These are phyloP conservation scores for Idaea aversata DNA, from an alignment of 2,888 invertebrate species.

Conservation along the genomic window DNA sequence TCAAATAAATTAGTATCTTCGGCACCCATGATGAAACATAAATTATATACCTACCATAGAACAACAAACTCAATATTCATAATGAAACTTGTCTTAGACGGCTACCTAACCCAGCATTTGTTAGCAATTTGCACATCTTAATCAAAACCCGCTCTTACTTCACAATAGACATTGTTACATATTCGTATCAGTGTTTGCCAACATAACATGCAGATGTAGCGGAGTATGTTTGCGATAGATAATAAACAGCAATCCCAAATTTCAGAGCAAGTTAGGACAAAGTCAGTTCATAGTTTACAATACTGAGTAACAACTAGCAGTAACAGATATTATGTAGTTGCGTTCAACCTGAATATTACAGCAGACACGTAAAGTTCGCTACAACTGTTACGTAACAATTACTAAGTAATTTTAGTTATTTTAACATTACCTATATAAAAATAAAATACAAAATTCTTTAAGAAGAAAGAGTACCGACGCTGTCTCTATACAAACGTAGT, in stretches of 20 bases:
- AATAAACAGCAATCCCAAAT: constrained; percentile 19
- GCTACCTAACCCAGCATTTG: not conserved
- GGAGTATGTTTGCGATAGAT: constrained; percentile 17
- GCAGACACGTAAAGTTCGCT: not conserved
- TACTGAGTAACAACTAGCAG: constrained; percentile 10
- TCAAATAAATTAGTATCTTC: not conserved
- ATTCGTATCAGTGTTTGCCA: not conserved
- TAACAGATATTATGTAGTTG: constrained; percentile 16
- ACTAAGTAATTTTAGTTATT: too few relatives aligned
- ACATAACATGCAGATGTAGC: not conserved
- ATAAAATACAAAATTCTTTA: too few relatives aligned
- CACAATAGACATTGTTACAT: not conserved
- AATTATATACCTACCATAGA: not conserved
- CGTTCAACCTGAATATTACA: not conserved
- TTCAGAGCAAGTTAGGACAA: constrained; percentile 12
- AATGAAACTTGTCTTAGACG: not conserved
- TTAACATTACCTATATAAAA: too few relatives aligned
- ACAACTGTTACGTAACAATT: too few relatives aligned
- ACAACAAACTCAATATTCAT: not conserved
- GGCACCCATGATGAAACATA: not conserved
- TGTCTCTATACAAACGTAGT: too few relatives aligned
- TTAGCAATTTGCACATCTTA: not conserved
- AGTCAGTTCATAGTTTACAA: constrained; percentile 20
- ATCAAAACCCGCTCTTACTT: not conserved
- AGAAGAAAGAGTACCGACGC: too few relatives aligned